Evolutionary conservation across 2,888 invertebrate genomes (phyloP), one percentile per base, ranked within the genome.

Genomic region (Entomobrya multifasciata): DNA sequence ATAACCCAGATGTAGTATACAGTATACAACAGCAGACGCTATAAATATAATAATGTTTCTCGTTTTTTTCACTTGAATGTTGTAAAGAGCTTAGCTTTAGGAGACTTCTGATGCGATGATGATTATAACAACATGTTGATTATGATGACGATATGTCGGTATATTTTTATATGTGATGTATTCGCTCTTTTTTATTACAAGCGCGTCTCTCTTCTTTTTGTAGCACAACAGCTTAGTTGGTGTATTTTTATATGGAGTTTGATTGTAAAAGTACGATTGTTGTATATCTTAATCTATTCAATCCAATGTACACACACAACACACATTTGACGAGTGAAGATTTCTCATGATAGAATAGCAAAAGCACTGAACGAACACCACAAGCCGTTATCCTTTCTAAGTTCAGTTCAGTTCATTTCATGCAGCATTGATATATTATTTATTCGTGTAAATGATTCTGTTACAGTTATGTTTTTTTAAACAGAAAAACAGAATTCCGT

Each of bases 1-100:
- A 85, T 85, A 85, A 85, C 85, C 85, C 85, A 85, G 85, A 79
- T 85, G 85, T 60, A 70, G n/a, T 49, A 47, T n/a, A n/a, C n/a
- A n/a, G n/a, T n/a, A n/a, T n/a, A n/a, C n/a, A n/a, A n/a, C 20
- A 41, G 20, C 65, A 65, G 41, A 41, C 65, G 65, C 25, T 65
- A 25, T 65, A 65, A 65, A 41, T 41, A 41, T 41, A 65, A 41
- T 41, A 65, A 41, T 65, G 20, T 65, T 20, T n/a, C n/a, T n/a
- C n/a, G n/a, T n/a, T n/a, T 15, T 11, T 17, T 65, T 65, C 65
- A 65, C 20, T 65, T 62, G 62, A 27, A n/a, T n/a, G 62, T 30
- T 20, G 65, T 65, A 65, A 65, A 65, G 41, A 65, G 65, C 65
- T 65, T 65, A 65, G 65, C 41, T 65, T n/a, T 25, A 65, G 41